Evolutionary conservation across 2,888 invertebrate genomes (phyloP).

Genomic region (Rhorus exstirpatorius): DNA sequence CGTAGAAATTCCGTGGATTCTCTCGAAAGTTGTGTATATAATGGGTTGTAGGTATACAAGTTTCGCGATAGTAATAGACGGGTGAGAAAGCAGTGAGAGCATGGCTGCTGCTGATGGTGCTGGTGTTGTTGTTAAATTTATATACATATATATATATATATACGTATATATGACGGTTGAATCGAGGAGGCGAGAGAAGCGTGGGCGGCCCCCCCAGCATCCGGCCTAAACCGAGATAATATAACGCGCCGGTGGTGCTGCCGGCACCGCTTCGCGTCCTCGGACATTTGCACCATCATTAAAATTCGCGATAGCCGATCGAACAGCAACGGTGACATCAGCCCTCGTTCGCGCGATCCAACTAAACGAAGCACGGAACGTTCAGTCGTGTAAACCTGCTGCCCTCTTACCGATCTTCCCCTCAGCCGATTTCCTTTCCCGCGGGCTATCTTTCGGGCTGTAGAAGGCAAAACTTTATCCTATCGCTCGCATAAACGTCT

Average conservation of each 20-base stretch:
- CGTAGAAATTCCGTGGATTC: slow-evolving; percentile 72
- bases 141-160: slow-evolving; percentile 1
- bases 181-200: slow-evolving; percentile 74
- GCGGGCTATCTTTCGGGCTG: slow-evolving; percentile 33
- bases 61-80: slow-evolving; percentile 31
- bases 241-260: slow-evolving; percentile 78
- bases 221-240: slow-evolving; percentile 86
- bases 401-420: slow-evolving; percentile 65
- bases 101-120: slow-evolving; percentile 24
- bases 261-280: slow-evolving; percentile 74
- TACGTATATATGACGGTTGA: slow-evolving; percentile 17
- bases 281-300: slow-evolving; percentile 86
- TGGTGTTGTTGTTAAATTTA: slow-evolving; percentile 2
- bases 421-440: slow-evolving; percentile 53
- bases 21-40: slow-evolving; percentile 37
- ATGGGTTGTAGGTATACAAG: neutral
- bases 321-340: slow-evolving; percentile 85
- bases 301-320: slow-evolving; percentile 86
- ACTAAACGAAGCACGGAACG: slow-evolving; percentile 84
- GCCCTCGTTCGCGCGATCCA: slow-evolving; percentile 84
- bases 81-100: slow-evolving; percentile 33
- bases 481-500: neutral
- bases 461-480: neutral
- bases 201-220: slow-evolving; percentile 84
- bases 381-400: slow-evolving; percentile 80